Base-by-base conservation (phyloP, 2,113 vertebrate genomes). In the Phaethornis superciliosus region DNA sequence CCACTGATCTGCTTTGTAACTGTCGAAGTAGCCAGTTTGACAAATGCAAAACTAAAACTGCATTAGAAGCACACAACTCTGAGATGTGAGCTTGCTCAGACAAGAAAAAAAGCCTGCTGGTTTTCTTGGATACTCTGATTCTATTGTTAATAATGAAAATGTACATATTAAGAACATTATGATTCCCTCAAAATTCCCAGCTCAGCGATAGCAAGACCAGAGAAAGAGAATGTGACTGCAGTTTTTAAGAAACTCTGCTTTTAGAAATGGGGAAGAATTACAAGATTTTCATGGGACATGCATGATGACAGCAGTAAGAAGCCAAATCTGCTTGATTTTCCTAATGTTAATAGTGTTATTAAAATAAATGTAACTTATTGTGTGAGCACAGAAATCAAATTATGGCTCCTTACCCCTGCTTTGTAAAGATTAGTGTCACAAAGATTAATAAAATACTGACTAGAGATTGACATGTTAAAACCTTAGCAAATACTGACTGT, bases 401-500 rank as follows among this genome's bases (percentile, higher is more conserved):
- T 87, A 70, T 92, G 56, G 67, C 23, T 68, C 27, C 30, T 37
- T 47, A 78, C 5, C 24, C 10, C 26, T 79, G 37, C 44, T 88
- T 88, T 90, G 72, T 33, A 90, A 95, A 89, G 46, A 55, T 72
- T 69, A 88, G 7, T 6, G 4, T 81, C 79, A 58, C 52, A 40
- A n/a, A 82, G 59, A 87, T 85, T 91, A 93, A 90, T 91, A 30
- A 77, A 72, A 82, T 70, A 75, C 40, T 49, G 58, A 83, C 47
- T 69, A 87, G 47, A 21, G 44, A 93, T 93, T 69, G 72, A 68
- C 70, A 33, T 49, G 28, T 71, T 82, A 94, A 94, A 91, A 20
- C 19, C 75, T 83, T 51, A 59, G 22, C 84, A 94, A 93, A 93
- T 92, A 85, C 94, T 89, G 88, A 89, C 80, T 76, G 58, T 70